These are phyloP conservation scores for Coracias cyanogaster DNA, from an alignment of 2,797 vertebrate species.

Conservation along the genomic window DNA sequence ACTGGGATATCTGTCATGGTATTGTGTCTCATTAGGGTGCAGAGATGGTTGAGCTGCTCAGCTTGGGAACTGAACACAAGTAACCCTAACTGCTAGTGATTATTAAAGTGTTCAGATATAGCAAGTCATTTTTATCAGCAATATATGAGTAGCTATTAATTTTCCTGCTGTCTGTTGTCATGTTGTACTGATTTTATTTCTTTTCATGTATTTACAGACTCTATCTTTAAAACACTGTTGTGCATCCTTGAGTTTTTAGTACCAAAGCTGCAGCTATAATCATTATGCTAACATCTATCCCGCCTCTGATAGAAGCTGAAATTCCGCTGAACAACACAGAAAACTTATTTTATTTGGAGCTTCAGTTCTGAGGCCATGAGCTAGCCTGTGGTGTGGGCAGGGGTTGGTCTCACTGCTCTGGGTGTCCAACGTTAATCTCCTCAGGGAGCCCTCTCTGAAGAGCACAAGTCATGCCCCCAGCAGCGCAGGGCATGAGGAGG, in stretches of 20 bases:
- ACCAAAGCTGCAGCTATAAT: neutral
- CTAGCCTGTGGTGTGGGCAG: neutral
- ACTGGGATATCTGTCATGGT: neutral
- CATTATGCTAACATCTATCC: neutral
- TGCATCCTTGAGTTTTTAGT: neutral
- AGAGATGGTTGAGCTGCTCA: neutral
- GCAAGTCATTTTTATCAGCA: neutral
- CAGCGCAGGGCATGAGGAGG: neutral
- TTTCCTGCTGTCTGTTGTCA: neutral
- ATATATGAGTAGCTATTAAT: neutral
- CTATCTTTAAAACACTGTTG: neutral
- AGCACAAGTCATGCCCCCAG: neutral
- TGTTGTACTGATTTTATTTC: neutral
- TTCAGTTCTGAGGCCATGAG: neutral
- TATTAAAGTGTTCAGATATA: neutral
- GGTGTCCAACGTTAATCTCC: rapidly evolving
- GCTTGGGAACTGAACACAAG: neutral
- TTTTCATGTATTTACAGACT: neutral
- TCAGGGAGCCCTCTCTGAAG: neutral
- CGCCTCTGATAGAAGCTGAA: neutral
- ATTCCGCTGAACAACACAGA: neutral
- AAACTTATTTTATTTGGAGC: neutral
- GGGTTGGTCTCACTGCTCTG: neutral
- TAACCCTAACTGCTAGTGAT: neutral
- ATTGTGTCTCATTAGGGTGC: neutral